Conservation (phyloP, 1,140 invertebrate genomes). For the Ceratina calcarata region DNA sequence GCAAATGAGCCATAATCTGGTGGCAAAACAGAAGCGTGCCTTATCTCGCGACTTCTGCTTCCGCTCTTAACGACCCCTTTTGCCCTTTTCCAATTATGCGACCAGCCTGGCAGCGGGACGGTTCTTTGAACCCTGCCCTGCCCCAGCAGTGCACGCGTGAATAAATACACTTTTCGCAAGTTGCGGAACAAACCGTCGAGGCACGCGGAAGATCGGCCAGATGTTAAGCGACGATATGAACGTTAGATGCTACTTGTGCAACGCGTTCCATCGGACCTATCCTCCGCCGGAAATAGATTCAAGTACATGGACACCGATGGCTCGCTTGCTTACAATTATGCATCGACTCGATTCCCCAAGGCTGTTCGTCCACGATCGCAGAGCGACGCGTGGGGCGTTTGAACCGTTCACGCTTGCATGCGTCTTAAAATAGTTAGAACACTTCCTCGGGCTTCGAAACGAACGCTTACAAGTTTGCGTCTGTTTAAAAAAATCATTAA, state of each 20-base stretch:
- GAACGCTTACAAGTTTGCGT: too few species aligned
- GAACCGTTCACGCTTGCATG: neutral
- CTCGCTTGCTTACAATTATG: slow-evolving; percentile 36
- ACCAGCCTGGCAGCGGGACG: too few species aligned
- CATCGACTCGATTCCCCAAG: slow-evolving; percentile 26
- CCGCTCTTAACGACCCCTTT: neutral
- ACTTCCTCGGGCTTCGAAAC: neutral
- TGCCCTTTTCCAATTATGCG: slow-evolving; percentile 10
- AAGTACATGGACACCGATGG: slow-evolving; percentile 34
- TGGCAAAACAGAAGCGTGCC: slow-evolving; percentile 28
- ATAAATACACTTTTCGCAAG: neutral
- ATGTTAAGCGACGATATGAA: slow-evolving; percentile 31
- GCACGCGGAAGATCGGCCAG: neutral
- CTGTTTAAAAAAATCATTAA: too few species aligned
- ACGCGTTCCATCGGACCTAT: slow-evolving; percentile 10
- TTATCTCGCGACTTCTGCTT: slow-evolving; percentile 42
- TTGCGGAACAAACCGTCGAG: neutral
- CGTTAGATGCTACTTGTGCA: slow-evolving; percentile 33
- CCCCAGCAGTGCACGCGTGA: neutral
- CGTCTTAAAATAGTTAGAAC: neutral
- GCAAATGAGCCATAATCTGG: slow-evolving; percentile 45
- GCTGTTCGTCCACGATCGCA: neutral
- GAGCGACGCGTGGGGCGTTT: neutral
- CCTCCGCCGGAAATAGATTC: slow-evolving; percentile 39
- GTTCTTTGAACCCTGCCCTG: neutral